Evolutionary conservation across 2,797 vertebrate species (phyloP), one percentile per base, ranked within the genome.

Genomic region (Hylomyscus alleni): DNA sequence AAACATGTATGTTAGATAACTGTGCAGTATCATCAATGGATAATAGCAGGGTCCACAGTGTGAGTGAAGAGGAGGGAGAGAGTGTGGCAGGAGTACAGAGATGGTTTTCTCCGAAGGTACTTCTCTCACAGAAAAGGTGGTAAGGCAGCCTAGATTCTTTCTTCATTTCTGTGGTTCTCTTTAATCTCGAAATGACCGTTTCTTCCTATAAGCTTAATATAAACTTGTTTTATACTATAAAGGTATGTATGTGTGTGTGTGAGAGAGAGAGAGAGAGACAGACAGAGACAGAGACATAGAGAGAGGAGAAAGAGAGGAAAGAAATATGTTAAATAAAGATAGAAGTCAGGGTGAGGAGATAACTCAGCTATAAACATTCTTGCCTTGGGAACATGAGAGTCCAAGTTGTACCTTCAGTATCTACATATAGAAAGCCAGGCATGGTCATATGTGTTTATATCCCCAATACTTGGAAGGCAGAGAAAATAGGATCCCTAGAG

Each of bases 311-410:
- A 83, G 3, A n/a, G 26, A 22, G 26, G 31, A 93, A 58, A 75
- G 44, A 88, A 67, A 15, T 17, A 44, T 69, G 29, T 65, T 76
- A 88, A 82, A 94, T 76, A 88, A 85, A 94, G 94, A 93, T 40
- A 81, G n/a, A 92, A 86, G 69, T 12, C 10, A 40, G 8, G 9
- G 19, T 58, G 10, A 75, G 9, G 26, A 75, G 17, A 58, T 44
- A 58, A 31, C 17, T 44, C 54, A 58, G 3, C 52, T 75, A 17
- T 73, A 40, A 44, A 34, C 13, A 40, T 58, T 44, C 54, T 58
- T 75, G 69, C 37, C 52, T 75, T 76, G 3, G 12, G 54, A 76
- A 20, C 54, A 60, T 22, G 17, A 89, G 37, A 60, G 22, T 8
- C 50, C 6, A 29, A 26, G 24, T 11, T 88, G 10, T 73, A 20